Conservation (phyloP, 2,888 invertebrate genomes). For the Pilophorus perplexus region DNA sequence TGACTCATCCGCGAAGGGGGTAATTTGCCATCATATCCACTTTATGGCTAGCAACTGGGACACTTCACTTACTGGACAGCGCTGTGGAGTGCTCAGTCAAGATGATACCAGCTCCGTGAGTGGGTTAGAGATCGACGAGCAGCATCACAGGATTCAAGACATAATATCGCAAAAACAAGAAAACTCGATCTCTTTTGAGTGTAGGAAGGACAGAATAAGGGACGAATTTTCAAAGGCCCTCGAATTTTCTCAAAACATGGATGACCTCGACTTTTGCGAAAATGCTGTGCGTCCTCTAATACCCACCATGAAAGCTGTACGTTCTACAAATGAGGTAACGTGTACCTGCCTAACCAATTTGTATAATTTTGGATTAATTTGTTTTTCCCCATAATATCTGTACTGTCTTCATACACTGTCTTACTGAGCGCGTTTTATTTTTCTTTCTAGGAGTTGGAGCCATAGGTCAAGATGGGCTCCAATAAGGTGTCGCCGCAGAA, state of each 20-base stretch:
- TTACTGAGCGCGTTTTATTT: no score
- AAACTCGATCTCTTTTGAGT: not conserved
- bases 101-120: not conserved
- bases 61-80: not conserved
- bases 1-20: not conserved
- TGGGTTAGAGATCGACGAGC: not conserved
- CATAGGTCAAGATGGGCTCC: not conserved
- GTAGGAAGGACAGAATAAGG: not conserved
- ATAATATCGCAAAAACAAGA: not conserved
- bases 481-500: not conserved
- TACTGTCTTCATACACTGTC: not conserved
- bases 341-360: not conserved
- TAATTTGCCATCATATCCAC: not conserved
- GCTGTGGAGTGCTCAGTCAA: not conserved
- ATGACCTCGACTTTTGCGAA: slow-evolving; percentile 1
- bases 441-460: not conserved
- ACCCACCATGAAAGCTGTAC: not conserved
- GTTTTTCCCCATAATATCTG: not conserved
- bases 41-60: not conserved
- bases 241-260: not conserved
- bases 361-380: not conserved
- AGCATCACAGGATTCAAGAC: not conserved
- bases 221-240: not conserved
- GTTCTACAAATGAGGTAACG: not conserved
- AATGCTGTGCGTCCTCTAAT: not conserved